Evolutionary conservation across 2,797 vertebrate species (phyloP), one percentile per base, ranked within the genome.

Genomic region (Muscicapa striata): DNA sequence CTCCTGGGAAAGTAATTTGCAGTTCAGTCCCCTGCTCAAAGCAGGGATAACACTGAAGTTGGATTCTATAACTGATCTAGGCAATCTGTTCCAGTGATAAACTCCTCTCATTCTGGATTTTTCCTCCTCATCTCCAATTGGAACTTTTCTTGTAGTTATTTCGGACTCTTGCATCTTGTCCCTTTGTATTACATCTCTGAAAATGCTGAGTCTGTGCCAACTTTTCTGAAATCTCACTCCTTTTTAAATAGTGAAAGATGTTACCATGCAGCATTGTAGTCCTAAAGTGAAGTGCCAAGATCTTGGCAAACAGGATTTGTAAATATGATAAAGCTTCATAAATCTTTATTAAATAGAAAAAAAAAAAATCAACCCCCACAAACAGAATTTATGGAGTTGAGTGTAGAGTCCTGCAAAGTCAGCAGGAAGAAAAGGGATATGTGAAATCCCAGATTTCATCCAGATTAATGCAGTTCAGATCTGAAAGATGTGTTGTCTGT

Each of bases 81-180:
- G 75, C 90, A 87, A 57, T 91, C 82, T 94, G 66, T 93, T 87
- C 67, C 36, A 55, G 66, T 70, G 69, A 66, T 59, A 92, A 95
- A 87, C 21, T 20, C 24, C 32, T 75, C 41, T 84, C 79, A 40
- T 67, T 87, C 59, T 72, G 69, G 29, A n/a, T 8, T 49, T 69
- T 52, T 59, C 41, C 13, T 12, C 45, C 48, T 76, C 16, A 32
- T 74, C 32, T 55, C 52, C 62, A 87, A 7, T 18, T 78, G 45
- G 27, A 78, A 38, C 70, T 89, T 87, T 81, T 43, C 41, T 66
- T 62, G 55, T 76, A 41, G 45, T 74, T 78, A 8, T 78, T 87
- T 93, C 0, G 0, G 46, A 23, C 32, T 61, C 20, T 27, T 78
- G 34, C 2, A 1, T 87, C 70, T 79, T n/a, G 24, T 79, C 52